Evolutionary conservation across 2,888 invertebrate genomes (phyloP).

Genomic region (Pollenia griseotomentosa): DNA sequence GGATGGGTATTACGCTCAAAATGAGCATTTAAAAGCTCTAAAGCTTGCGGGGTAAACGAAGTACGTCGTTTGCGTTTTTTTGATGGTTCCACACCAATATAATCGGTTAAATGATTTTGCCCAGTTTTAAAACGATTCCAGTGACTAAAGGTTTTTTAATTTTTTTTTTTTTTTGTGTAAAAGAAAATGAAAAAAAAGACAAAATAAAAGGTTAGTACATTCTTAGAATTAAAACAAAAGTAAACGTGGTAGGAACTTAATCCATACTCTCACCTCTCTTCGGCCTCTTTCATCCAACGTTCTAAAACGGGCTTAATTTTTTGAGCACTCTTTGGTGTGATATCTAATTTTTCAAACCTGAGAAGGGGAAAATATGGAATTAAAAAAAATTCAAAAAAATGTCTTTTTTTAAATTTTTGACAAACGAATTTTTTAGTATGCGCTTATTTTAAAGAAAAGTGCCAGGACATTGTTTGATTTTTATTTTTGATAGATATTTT

Average conservation of each 20-base stretch:
- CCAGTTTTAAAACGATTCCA: conserved; percentile 95
- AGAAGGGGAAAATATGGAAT: conserved; percentile 60
- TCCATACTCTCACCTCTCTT: conserved; percentile 91
- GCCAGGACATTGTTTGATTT: conserved; percentile 88
- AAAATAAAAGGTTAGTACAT: conserved; percentile 67
- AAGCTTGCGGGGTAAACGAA: conserved; percentile 98
- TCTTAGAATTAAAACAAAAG: conserved; percentile 54
- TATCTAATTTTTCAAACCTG: conserved; percentile 99
- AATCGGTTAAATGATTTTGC: conserved; percentile 96
- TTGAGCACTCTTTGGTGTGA: conserved; percentile 99
- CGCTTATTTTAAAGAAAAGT: conserved; percentile 82
- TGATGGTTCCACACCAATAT: conserved; percentile 97
- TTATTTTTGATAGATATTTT: conserved; percentile 65
- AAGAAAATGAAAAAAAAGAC: conserved; percentile 52
- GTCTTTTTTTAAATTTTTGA: conserved; percentile 36
- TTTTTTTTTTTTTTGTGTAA: background rate
- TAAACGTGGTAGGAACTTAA: conserved; percentile 80
- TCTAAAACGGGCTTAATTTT: conserved; percentile 99
- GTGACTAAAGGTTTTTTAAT: conserved; percentile 82
- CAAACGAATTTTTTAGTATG: conserved; percentile 72
- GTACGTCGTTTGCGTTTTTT: conserved; percentile 98
- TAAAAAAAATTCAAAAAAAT: conserved; percentile 41
- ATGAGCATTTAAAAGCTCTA: conserved; percentile 97
- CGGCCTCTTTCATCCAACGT: conserved; percentile 99
- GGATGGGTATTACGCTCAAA: conserved; percentile 99